These are phyloP conservation scores for Isichthys henryi DNA, from an alignment of 2,113 vertebrate species.

Conservation along the genomic window DNA sequence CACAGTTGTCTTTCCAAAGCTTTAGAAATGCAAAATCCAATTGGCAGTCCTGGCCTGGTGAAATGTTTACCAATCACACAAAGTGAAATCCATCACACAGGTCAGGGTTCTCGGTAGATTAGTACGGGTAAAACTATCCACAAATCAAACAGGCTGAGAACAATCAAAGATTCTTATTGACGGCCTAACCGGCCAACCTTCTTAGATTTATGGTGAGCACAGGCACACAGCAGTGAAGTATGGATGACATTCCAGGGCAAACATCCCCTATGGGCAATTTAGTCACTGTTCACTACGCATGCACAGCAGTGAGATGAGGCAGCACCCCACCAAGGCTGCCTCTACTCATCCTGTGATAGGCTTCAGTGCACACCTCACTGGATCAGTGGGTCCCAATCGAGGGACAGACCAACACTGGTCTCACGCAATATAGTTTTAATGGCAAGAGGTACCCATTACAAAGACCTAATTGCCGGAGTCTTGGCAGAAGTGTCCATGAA, in stretches of 20 bases:
- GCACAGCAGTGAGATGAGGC: background rate
- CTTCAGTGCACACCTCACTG: background rate
- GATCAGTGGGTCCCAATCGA: background rate
- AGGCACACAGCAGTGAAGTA: background rate
- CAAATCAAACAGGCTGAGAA: background rate
- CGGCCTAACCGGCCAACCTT: background rate
- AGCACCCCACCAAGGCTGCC: background rate
- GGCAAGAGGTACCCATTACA: background rate
- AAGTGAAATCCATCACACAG: background rate
- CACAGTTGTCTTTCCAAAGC: background rate
- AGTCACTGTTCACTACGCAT: background rate
- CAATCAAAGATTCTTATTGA: background rate
- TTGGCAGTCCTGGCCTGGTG: background rate
- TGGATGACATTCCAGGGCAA: background rate
- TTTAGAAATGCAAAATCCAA: background rate
- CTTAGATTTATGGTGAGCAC: background rate
- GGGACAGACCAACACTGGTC: background rate
- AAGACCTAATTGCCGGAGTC: background rate
- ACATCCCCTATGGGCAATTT: background rate
- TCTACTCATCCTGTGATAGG: background rate
- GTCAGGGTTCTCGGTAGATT: background rate
- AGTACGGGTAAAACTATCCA: background rate
- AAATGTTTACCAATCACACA: background rate
- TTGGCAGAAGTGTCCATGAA: background rate
- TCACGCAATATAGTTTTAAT: background rate